A percentile compares a stretch with the other conserved stretches of the same genome.
phyloP scores from a whole-genome alignment of 2,797 vertebrate genomes.

The Pseudochromis fuscus region DNA sequence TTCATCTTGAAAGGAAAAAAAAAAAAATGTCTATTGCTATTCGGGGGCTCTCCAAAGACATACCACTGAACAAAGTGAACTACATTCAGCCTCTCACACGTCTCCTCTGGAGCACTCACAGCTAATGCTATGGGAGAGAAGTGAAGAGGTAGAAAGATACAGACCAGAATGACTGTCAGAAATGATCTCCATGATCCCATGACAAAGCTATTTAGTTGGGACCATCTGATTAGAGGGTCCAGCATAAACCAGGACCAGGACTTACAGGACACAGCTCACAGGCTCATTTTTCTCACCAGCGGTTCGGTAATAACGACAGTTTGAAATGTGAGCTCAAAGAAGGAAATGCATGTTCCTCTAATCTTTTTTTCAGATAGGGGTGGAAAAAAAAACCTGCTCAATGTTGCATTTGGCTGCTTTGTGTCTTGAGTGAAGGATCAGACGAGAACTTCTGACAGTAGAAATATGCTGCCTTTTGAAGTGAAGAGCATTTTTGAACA shows the following conservation, averaged over 20 bases:
- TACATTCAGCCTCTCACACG: conserved; percentile 60
- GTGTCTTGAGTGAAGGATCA: conserved; percentile 73
- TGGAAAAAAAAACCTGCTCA: conserved; percentile 67
- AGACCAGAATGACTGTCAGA: conserved; percentile 40
- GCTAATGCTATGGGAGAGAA: conserved; percentile 35
- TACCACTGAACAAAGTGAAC: conserved; percentile 63
- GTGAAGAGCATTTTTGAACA: conserved; percentile 52
- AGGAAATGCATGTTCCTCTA: conserved; percentile 75
- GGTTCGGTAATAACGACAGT: conserved; percentile 65
- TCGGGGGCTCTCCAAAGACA: conserved; percentile 67
- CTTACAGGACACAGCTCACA: conserved; percentile 29
- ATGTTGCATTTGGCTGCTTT: conserved; percentile 76
- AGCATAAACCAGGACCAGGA: conserved; percentile 52
- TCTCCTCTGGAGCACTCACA: conserved; percentile 45
- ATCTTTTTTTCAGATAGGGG: conserved; percentile 75
- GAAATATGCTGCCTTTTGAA: conserved; percentile 68
- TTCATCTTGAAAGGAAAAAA: conserved; percentile 65
- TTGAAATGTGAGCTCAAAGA: conserved; percentile 76
- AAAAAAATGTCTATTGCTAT: conserved; percentile 50
- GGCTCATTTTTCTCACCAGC: conserved; percentile 51
- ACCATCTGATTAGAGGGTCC: conserved; percentile 57
- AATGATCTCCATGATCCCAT: conserved; percentile 54
- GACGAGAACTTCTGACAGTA: conserved; percentile 69
- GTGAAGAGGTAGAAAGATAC: conserved; percentile 9
- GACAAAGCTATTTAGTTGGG: conserved; percentile 56